Base-by-base conservation (phyloP, 2,113 vertebrate species). In the Riparia riparia region DNA sequence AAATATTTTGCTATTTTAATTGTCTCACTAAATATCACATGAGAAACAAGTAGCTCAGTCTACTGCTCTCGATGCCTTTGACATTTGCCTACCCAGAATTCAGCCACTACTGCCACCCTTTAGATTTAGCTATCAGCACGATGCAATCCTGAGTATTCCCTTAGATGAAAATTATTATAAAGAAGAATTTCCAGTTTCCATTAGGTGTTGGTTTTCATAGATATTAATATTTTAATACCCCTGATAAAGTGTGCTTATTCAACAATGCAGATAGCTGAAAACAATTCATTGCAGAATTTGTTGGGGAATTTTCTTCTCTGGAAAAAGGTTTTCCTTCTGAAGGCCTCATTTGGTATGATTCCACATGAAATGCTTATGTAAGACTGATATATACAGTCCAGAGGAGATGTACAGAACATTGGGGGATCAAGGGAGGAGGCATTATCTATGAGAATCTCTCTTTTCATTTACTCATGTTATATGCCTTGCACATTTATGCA, bases 1-100 rank as follows among this genome's bases (percentile, higher is more conserved):
- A 50, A 78, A 10, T 49, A 28, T 57, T 79, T 83, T 73, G 14
- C 15, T 42, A 10, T 50, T 76, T 42, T 25, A 51, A 12, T 37
- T 80, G 7, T 31, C 3, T 49, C 45, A 71, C 16, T 86, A 94
- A 91, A 65, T 87, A 78, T 49, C 85, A 83, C 65, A 70, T 6
- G 9, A 92, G 51, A 50, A 90, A 72, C 12, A 89, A 81, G 69
- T 61, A 94, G 21, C 42, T 42, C 50, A 44, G 63, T 37, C 57
- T 89, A 57, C 66, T 73, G 37, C 31, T 97, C 61, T 72, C 41
- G 65, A 57, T 78, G 39, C 26, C 11, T 95, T 96, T 95, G 61
- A 87, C 64, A 73, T 91, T 87, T 77, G 16, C 7, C 66, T 78
- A 76, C 56, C 21, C 45, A 53, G 22, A 76, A 73, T 61, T 89